Base-by-base conservation (phyloP, 2,113 vertebrate species). In the Serinus canaria region DNA sequence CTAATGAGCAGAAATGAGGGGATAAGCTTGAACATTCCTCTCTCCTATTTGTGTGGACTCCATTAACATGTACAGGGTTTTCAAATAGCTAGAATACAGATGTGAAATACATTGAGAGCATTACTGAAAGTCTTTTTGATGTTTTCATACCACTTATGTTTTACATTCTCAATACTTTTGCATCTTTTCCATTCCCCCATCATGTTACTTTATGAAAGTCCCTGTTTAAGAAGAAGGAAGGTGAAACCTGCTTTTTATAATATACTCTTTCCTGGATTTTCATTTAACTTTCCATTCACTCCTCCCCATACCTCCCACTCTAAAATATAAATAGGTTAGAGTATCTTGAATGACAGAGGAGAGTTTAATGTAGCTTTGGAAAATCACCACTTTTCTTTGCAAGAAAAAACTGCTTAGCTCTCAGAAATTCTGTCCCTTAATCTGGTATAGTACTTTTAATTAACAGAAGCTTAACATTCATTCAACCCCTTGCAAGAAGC, bases 401-500 rank as follows among this genome's bases (percentile, higher is more conserved):
- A 83, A 83, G 10, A 72, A 53, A 91, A 91, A 81, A 93, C 59
- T 25, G 10, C 27, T 52, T 68, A 78, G 35, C 52, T 74, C 68
- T 90, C 63, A 90, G 67, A 76, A 76, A 15, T 46, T 92, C 85
- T 77, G 75, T 81, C 76, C 67, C 50, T 76, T 93, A 46, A 80
- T 90, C 82, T 92, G 25, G 17, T 50, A 69, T 5, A 64, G 62
- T 30, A 46, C 18, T 90, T 86, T 80, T 72, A 63, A 93, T 91
- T 94, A 95, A 83, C 46, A 90, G 64, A 77, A 81, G 64, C 64
- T 92, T 89, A 94, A 90, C 83, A 59, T 67, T 70, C 15, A 87
- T 81, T 78, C 37, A 67, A 27, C 19, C 24, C 16, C 22, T 88
- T 78, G 27, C 47, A 92, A 60, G 50, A 89, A 92, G 73, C 13